Evolutionary conservation across 2,888 invertebrate genomes (phyloP), one percentile per base, ranked within the genome.

Genomic region (Hipparchia semele): DNA sequence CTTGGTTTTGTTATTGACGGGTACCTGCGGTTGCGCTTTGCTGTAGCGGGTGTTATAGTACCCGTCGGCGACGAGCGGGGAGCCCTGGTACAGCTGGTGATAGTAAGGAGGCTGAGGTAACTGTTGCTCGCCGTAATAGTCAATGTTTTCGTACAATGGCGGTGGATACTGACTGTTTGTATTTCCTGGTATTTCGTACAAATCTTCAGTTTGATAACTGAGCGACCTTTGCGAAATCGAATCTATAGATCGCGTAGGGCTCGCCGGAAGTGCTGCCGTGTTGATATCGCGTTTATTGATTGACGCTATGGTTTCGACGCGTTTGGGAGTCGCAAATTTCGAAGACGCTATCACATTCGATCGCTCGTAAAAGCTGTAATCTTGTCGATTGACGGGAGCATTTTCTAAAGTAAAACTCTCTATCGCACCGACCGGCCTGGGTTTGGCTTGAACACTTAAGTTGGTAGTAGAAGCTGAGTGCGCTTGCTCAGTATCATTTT

Each of bases 21-120:
- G 96, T 61, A 97, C 96, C 89, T 98, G 97, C 0, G 98, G 97
- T 84, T 97, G 97, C 8, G 97, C 97, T 86, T 97, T 96, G 77
- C 96, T 95, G 79, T 95, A 95, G 59, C 91, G 90, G n/a, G 94
- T 93, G 83, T 92, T 95, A 91, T 88, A 95, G 85, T 90, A 94
- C 0, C 91, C 91, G 79, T 91, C 92, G 6, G 94, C 83, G 78
- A 91, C 83, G 80, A 94, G 84, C 79, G 94, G 83, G 78, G 91
- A 82, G 79, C 89, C 84, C 86, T 94, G 84, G 85, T 91, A 92
- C 77, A 95, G 84, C 80, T 94, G 95, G 84, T 96, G 96, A 80
- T 96, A 96, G 82, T 95, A 96, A 1, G 96, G 95, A 45, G 95
- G 95, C 84, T 94, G 95, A 51, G 94, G 92, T 9, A 94, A 89